Evolutionary conservation across 2,113 vertebrate species (phyloP).

Genomic region (Rhodinocichla rosea): DNA sequence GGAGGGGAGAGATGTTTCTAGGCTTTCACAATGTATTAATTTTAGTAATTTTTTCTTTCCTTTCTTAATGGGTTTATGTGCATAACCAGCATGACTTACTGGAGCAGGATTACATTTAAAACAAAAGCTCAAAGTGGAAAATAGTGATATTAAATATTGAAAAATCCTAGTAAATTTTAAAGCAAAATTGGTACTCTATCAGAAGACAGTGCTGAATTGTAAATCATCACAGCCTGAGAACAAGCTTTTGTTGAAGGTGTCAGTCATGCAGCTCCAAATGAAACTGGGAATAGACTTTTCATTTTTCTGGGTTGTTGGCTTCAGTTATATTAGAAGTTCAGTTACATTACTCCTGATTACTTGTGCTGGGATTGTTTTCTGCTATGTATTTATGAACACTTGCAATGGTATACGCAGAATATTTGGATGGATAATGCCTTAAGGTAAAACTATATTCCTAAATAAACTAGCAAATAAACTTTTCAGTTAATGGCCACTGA

Average conservation of each 20-base stretch:
- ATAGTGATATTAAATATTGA: neutral
- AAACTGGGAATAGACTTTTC: neutral
- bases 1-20: neutral
- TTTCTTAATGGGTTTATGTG: fast-evolving
- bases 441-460: neutral
- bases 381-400: neutral
- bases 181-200: neutral
- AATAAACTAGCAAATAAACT: neutral
- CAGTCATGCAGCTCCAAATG: neutral
- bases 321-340: neutral
- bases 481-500: neutral
- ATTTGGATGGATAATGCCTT: neutral
- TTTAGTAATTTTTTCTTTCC: neutral
- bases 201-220: neutral
- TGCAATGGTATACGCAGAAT: neutral
- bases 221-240: neutral
- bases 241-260: neutral
- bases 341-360: neutral
- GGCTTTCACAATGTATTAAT: neutral
- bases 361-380: neutral
- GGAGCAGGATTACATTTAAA: neutral
- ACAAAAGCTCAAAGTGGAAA: neutral
- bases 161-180: neutral
- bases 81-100: neutral
- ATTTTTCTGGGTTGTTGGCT: neutral